Conservation (phyloP, 2,888 invertebrate species). For the Bruchidius siliquastri region DNA sequence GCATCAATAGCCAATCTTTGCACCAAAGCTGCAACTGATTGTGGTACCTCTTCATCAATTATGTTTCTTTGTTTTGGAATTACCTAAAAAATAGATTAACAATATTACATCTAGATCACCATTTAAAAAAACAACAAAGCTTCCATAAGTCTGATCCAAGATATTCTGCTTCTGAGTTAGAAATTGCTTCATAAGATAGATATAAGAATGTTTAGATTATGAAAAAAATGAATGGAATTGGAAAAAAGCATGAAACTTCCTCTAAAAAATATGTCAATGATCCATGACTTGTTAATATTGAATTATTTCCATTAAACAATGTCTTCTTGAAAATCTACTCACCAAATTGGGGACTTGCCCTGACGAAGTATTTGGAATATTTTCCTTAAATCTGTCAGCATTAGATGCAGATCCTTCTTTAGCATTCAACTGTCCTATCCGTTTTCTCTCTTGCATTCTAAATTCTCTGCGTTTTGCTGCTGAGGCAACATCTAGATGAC, state of each 20-base stretch:
- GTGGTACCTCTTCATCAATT: slow-evolving; percentile 8
- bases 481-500: slow-evolving; percentile 24
- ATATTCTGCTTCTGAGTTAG: too few species aligned
- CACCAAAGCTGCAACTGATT: slow-evolving; percentile 2
- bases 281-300: too few species aligned
- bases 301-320: too few species aligned
- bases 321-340: not conserved
- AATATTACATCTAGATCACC: too few species aligned
- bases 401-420: not conserved
- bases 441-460: slow-evolving; percentile 24
- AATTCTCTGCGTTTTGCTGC: slow-evolving; percentile 26
- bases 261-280: not conserved
- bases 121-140: too few species aligned
- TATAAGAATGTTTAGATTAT: too few species aligned
- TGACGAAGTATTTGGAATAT: not conserved
- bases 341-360: not conserved
- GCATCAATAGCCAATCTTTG: slow-evolving; percentile 6
- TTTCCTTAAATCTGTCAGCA: not conserved
- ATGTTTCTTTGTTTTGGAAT: slow-evolving; percentile 3
- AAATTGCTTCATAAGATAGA: too few species aligned
- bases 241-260: slow-evolving; percentile 8
- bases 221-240: too few species aligned
- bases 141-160: too few species aligned
- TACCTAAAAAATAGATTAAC: slow-evolving; percentile 5
- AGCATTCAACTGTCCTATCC: slow-evolving; percentile 17